phyloP scores from a whole-genome alignment of 2,113 vertebrate genomes.

The Scortum barcoo region DNA sequence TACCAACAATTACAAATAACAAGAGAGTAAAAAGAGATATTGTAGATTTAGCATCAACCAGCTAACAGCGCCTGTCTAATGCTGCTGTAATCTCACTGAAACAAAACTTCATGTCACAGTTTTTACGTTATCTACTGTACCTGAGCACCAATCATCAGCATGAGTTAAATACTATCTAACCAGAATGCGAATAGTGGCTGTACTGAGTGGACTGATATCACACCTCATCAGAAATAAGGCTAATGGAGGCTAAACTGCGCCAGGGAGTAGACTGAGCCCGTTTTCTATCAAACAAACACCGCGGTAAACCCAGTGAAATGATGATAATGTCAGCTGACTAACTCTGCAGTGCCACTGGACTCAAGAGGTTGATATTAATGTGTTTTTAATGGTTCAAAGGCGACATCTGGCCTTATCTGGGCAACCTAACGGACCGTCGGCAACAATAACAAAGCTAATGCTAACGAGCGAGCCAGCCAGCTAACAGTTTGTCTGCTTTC shows the following conservation, averaged over 20 bases:
- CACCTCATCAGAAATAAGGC: slow-evolving; percentile 6
- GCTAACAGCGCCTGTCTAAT: slow-evolving; percentile 2
- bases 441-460: slow-evolving; percentile 85
- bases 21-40: not conserved
- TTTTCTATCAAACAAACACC: slow-evolving; percentile 52
- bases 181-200: not conserved
- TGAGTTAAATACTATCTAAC: not conserved
- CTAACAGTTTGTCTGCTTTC: slow-evolving; percentile 58
- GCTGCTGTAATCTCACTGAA: slow-evolving; percentile 2
- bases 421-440: slow-evolving; percentile 64
- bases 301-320: not conserved
- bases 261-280: slow-evolving; percentile 79
- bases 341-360: not conserved
- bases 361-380: not conserved
- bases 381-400: not conserved
- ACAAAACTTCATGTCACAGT: not conserved
- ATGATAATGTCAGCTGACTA: not conserved
- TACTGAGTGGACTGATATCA: not conserved
- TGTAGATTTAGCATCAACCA: slow-evolving; percentile 1
- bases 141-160: not conserved
- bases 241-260: slow-evolving; percentile 35
- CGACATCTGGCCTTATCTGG: slow-evolving; percentile 7
- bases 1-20: not conserved
- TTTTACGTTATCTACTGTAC: not conserved
- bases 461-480: slow-evolving; percentile 71